Evolutionary conservation across 2,888 invertebrate species (phyloP).

Genomic region (Tetranychus piercei): DNA sequence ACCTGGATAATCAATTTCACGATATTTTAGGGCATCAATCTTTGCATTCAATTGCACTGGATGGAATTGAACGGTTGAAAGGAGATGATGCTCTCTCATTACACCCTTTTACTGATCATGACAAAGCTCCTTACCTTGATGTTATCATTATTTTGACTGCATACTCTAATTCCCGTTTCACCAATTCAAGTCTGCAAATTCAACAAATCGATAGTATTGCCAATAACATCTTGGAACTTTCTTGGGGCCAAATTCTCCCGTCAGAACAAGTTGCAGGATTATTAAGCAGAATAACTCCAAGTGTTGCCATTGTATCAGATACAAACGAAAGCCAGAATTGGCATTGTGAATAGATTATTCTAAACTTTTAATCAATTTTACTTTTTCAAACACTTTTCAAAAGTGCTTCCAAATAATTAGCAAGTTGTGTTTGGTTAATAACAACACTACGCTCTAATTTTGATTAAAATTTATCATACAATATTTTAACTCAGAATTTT

Average conservation of each 20-base stretch:
- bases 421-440: too few species aligned
- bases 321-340: neutral
- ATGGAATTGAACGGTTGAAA: neutral
- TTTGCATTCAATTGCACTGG: neutral
- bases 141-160: conserved; percentile 7
- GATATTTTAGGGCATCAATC: neutral
- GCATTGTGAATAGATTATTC: too few species aligned
- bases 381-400: too few species aligned
- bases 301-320: conserved; percentile 2
- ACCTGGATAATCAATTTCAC: neutral
- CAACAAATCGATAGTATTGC: conserved; percentile 7
- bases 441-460: too few species aligned
- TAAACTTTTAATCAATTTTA: too few species aligned
- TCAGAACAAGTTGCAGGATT: neutral
- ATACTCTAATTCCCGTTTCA: neutral
- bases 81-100: neutral
- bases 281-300: conserved; percentile 1
- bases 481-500: too few species aligned
- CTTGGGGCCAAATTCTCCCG: neutral
- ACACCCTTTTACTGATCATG: conserved; percentile 9
- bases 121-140: conserved; percentile 2
- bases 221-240: neutral
- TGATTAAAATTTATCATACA: too few species aligned
- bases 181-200: neutral
- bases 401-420: too few species aligned